Evolutionary conservation across 2,113 vertebrate species (phyloP).

Genomic region (Ptilonorhynchus violaceus): DNA sequence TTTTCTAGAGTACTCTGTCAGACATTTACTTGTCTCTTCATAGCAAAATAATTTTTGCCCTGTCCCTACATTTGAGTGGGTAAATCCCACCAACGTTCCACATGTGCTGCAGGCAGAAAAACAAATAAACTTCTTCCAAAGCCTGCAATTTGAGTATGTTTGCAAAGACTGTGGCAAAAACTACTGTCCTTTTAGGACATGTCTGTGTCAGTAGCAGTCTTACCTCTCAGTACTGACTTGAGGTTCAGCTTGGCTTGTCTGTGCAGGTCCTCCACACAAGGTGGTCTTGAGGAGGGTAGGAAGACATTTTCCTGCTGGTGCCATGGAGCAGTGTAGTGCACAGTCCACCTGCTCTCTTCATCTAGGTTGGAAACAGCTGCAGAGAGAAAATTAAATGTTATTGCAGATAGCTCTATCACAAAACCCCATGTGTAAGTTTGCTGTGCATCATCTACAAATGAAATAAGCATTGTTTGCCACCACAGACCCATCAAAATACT

Average conservation of each 20-base stretch:
- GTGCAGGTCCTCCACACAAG: constrained; percentile 94
- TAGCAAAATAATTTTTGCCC: background rate
- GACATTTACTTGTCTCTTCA: background rate
- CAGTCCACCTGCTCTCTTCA: constrained; percentile 95
- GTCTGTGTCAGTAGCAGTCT: background rate
- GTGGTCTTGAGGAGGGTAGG: constrained; percentile 84
- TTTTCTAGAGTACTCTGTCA: background rate
- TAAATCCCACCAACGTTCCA: background rate
- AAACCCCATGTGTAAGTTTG: fast-evolving
- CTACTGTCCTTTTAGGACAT: background rate
- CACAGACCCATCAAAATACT: fast-evolving
- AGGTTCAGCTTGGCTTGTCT: constrained; percentile 96
- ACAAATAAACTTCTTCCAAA: background rate
- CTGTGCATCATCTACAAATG: background rate
- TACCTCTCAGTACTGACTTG: constrained; percentile 94
- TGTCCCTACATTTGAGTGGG: background rate
- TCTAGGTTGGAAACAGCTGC: constrained; percentile 96
- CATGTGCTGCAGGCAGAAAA: background rate
- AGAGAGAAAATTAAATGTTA: background rate
- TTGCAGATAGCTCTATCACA: fast-evolving
- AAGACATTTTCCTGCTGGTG: constrained; percentile 98
- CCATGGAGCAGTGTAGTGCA: constrained; percentile 94
- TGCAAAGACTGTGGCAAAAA: background rate
- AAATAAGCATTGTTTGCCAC: background rate
- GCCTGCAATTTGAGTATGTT: background rate